Base-by-base conservation (phyloP, 2,888 invertebrate genomes). In the Xestobium rufovillosum region DNA sequence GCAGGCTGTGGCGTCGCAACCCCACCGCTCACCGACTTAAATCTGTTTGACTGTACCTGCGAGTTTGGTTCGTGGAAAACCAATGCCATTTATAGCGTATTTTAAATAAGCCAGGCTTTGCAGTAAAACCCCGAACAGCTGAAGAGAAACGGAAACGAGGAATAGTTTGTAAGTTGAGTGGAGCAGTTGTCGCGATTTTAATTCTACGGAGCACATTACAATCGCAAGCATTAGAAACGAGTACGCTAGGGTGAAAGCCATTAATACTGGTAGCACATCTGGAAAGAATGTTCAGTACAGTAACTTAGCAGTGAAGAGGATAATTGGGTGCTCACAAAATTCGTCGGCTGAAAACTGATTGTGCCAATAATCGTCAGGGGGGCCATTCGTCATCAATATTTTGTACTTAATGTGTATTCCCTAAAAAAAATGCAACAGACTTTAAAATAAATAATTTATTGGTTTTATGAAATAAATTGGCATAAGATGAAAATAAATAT, bases 321-420 rank as follows among this genome's bases (percentile, higher is more conserved):
- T 17, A 32, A 19, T 27, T 39, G 4, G 33, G 56, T 39, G 71
- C 85, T 80, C 72, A 89, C 92, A 90, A 67, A 92, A 91, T 67
- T 95, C 90, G 63, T 95, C 94, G 4, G 91, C 92, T 0, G 92
- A 92, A 59, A 91, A 92, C 57, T 95, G 92, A 56, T 85, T 80
- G 51, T 81, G 82, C 83, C 89, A 87, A 51, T 85, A 81, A 52
- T 83, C 83, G 0, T 80, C 82, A 1, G 76, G 73, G 1, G 78
- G 72, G 0, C 87, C 90, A 61, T 95, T 95, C 0, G 90, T 91
- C 87, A 95, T 83, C 38, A 82, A 68, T 48, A 94, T 78, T 55
- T 76, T 78, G 63, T 90, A 94, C 39, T 76, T 76, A 2, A 92
- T 59, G 44, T 83, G 78, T 31, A 92, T 67, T 1, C 91, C 91